Base-by-base conservation (phyloP, 2,113 vertebrate genomes). In the Aspidoscelis tigris region DNA sequence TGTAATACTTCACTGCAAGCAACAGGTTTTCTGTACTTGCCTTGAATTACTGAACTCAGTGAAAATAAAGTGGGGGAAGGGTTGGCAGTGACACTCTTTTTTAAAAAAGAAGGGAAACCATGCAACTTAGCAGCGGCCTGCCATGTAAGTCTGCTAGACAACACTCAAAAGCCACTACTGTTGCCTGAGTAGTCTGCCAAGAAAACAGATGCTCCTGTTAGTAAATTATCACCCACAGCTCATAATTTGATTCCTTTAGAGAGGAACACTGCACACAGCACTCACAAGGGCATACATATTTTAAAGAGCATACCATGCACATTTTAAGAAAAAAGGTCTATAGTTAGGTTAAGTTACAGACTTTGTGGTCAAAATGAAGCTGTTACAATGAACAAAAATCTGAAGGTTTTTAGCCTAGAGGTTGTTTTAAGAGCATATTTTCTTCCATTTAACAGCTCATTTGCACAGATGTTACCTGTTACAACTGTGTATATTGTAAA, bases 121-220 rank as follows among this genome's bases (percentile, higher is more conserved):
- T 91, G 83, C 85, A 92, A 92, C 88, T 91, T 89, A 90, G 88
- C 87, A 93, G 89, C 84, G 91, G 85, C 77, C 65, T 72, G 88
- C 77, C 87, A 91, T 90, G 89, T 90, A 91, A 89, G 89, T 90
- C 91, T 88, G 83, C 94, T 89, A 86, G 90, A 78, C 92, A 91
- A 94, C 92, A 43, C 55, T 88, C 0, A 0, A 92, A 89, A 87
- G 79, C 89, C 93, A 89, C 76, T 61, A 69, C 88, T 91, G 86
- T 26, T 11, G 91, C 88, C 84, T 82, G 81, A 43, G 41, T 88
- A 87, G 65, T 69, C 84, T 95, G 95, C 94, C 93, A 95, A 94
- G 87, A 87, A 94, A 88, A 88, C 94, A 95, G 95, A 95, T 95
- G 94, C 92, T 93, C 33, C 87, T 89, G 89, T 91, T 95, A 95